Percentiles rank a stretch among this genome's conserved stretches.
These are phyloP conservation scores for Solenodon paradoxus DNA, from an alignment of 2,113 vertebrate genomes.

Conservation along the genomic window DNA sequence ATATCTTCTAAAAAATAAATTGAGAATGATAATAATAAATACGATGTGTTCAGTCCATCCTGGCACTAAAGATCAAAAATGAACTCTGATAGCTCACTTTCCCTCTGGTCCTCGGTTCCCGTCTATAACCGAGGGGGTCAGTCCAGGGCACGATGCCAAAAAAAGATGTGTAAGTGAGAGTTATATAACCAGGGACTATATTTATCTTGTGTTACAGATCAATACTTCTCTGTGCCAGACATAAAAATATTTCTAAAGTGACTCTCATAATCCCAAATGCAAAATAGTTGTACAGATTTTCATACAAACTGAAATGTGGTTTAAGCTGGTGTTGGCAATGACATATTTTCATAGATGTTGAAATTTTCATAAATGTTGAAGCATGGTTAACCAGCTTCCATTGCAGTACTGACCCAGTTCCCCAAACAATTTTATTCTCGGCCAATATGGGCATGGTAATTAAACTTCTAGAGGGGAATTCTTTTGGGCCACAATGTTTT, in stretches of 20 bases:
- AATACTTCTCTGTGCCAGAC: neutral
- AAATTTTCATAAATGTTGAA: neutral
- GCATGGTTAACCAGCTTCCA: neutral
- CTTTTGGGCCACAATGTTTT: neutral
- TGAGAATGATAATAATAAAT: neutral
- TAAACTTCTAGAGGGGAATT: neutral
- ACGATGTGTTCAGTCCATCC: neutral
- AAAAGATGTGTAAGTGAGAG: neutral
- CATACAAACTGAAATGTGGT: neutral
- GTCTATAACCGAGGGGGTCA: neutral
- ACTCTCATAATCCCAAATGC: neutral
- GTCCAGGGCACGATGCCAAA: neutral
- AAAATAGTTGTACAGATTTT: neutral
- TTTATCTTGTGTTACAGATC: neutral
- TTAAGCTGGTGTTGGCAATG: neutral
- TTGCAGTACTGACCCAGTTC: neutral
- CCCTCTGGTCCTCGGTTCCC: neutral
- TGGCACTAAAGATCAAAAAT: neutral
- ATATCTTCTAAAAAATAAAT: neutral
- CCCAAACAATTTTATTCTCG: neutral
- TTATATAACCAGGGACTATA: neutral
- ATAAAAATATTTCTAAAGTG: neutral
- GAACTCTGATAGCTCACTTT: neutral
- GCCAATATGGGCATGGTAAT: neutral
- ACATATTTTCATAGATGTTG: neutral